Conservation (phyloP, 2,888 invertebrate genomes). For the Ametastegia equiseti region DNA sequence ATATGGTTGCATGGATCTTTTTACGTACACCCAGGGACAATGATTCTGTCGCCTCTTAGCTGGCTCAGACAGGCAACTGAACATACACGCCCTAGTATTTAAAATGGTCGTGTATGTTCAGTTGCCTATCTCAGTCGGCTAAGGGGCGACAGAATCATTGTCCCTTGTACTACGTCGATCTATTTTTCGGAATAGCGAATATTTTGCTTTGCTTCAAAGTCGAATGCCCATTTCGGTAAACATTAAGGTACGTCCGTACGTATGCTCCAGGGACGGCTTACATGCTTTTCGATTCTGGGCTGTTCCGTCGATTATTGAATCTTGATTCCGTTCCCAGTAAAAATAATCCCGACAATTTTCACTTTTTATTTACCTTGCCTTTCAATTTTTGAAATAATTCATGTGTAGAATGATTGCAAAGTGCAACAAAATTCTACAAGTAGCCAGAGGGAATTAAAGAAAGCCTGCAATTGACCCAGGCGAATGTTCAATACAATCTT, state of each 20-base stretch:
- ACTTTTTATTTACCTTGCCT: neutral
- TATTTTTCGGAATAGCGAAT: neutral
- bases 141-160: too few relatives aligned
- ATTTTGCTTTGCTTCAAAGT: neutral
- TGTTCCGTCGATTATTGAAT: neutral
- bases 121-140: too few relatives aligned
- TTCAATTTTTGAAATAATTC: neutral
- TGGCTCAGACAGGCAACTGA: too few relatives aligned
- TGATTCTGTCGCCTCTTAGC: too few relatives aligned
- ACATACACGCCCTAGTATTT: too few relatives aligned
- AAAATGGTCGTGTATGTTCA: too few relatives aligned
- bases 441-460: neutral
- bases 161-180: constrained; percentile 14
- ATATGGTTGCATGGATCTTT: too few relatives aligned
- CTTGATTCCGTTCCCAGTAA: too few relatives aligned
- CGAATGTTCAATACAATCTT: neutral
- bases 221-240: neutral
- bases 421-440: neutral
- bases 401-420: neutral
- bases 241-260: too few relatives aligned
- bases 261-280: constrained; percentile 15
- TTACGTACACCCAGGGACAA: too few relatives aligned
- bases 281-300: neutral
- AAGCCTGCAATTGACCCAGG: neutral
- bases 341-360: too few relatives aligned